These are phyloP conservation scores for Nomia melanderi DNA, from an alignment of 1,140 invertebrate species.

Conservation along the genomic window DNA sequence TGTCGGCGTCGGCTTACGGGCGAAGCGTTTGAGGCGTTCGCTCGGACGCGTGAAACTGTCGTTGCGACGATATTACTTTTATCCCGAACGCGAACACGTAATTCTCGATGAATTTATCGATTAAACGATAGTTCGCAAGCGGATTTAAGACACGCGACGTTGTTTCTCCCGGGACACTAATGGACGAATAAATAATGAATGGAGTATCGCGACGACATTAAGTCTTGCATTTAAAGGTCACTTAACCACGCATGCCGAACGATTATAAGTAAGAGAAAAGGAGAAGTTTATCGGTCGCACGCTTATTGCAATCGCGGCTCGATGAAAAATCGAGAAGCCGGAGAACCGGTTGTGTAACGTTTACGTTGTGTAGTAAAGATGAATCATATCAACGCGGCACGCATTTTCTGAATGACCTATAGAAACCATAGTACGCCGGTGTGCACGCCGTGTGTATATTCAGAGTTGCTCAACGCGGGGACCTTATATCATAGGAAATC, in stretches of 20 bases:
- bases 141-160: not conserved
- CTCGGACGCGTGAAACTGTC: too few species aligned
- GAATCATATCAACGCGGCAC: slow-evolving; percentile 54
- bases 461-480: slow-evolving; percentile 24
- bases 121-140: too few species aligned
- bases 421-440: slow-evolving; percentile 29
- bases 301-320: not conserved
- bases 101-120: too few species aligned
- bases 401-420: slow-evolving; percentile 62
- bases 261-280: slow-evolving; percentile 8
- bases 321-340: slow-evolving; percentile 16
- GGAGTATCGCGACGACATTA: not conserved
- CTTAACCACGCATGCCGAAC: not conserved
- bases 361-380: slow-evolving; percentile 53
- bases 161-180: not conserved
- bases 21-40: too few species aligned
- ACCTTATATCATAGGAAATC: slow-evolving; percentile 20
- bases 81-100: too few species aligned
- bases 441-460: not conserved
- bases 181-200: not conserved
- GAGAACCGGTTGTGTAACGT: slow-evolving; percentile 24
- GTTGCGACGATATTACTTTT: too few species aligned
- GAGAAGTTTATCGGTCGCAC: slow-evolving; percentile 25
- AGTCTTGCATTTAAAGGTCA: not conserved
- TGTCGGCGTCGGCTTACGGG: too few species aligned